Percentiles rank a stretch among this genome's conserved stretches.
Evolutionary conservation across 2,797 vertebrate species (phyloP).

Genomic region (Lophius americanus): DNA sequence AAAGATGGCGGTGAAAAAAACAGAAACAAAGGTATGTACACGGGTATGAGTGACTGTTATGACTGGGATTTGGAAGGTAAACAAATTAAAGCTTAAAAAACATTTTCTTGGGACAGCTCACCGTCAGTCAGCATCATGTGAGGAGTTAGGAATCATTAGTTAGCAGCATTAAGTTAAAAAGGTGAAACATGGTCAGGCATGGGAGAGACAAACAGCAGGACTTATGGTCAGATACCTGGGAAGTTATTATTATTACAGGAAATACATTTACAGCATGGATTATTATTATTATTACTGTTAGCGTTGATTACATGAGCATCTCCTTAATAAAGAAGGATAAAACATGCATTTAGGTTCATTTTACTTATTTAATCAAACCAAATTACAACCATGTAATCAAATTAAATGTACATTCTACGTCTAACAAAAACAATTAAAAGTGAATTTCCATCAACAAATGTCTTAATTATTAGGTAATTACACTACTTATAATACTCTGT

Average conservation of each 20-base stretch:
- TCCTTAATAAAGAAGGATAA: neutral
- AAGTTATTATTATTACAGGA: neutral
- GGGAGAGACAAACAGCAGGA: constrained; percentile 17
- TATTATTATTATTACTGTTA: constrained; percentile 1
- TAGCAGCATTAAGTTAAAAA: constrained; percentile 65
- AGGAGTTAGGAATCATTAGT: constrained; percentile 72
- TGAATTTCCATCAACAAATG: neutral
- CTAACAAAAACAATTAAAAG: no score
- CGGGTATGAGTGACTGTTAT: no score
- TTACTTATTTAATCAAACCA: neutral
- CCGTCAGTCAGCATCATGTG: constrained; percentile 74
- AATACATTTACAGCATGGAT: neutral
- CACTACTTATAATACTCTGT: neutral
- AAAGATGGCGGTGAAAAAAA: constrained; percentile 30
- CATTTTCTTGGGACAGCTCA: constrained; percentile 66
- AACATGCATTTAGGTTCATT: constrained; percentile 17
- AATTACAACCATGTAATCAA: neutral
- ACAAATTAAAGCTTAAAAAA: constrained; percentile 17
- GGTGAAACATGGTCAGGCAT: constrained; percentile 50
- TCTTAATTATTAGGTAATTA: neutral
- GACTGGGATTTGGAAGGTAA: neutral
- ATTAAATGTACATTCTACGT: neutral
- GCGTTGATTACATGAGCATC: neutral
- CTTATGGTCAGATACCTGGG: neutral
- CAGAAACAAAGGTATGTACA: neutral